Percentiles rank a stretch among this genome's conserved stretches.
Conservation (phyloP, 2,113 vertebrate genomes). For the Coryphaenoides rupestris region DNA sequence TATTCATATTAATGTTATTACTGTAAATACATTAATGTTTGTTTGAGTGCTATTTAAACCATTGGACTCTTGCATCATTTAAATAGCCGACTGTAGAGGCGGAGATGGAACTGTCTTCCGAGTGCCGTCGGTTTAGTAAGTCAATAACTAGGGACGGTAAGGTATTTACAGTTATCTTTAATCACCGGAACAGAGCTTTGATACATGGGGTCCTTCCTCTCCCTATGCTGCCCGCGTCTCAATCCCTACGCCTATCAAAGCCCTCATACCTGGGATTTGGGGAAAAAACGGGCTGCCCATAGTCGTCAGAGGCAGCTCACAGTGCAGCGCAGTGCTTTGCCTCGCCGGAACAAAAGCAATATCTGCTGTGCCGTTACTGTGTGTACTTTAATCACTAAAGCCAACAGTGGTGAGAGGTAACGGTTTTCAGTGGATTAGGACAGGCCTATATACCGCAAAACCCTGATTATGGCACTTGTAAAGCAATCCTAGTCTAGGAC, state of each 20-base stretch:
- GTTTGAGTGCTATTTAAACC: too few species aligned
- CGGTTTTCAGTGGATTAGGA: background rate
- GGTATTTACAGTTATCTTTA: constrained; percentile 44
- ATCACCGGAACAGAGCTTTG: constrained; percentile 8
- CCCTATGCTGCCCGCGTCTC: constrained; percentile 22
- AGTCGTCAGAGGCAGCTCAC: constrained; percentile 31
- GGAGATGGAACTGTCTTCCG: too few species aligned
- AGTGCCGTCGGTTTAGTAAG: constrained; percentile 7
- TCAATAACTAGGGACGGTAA: constrained; percentile 27
- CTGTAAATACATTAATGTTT: too few species aligned
- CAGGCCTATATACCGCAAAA: constrained; percentile 44
- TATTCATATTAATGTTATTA: too few species aligned
- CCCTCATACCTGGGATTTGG: constrained; percentile 34
- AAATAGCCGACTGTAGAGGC: too few species aligned
- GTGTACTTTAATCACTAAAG: background rate
- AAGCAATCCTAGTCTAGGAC: constrained; percentile 30
- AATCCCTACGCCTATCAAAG: constrained; percentile 26
- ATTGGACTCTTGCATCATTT: too few species aligned
- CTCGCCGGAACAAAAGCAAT: background rate
- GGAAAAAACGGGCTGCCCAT: constrained; percentile 29
- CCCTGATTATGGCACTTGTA: constrained; percentile 49
- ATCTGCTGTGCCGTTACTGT: background rate
- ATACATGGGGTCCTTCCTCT: constrained; percentile 30
- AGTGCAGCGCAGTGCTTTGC: constrained; percentile 6
- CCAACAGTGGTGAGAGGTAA: background rate